A percentile compares a stretch with the other conserved stretches of the same genome.
These are phyloP conservation scores for Capromys pilorides DNA, from an alignment of 2,797 vertebrate species.

Conservation along the genomic window DNA sequence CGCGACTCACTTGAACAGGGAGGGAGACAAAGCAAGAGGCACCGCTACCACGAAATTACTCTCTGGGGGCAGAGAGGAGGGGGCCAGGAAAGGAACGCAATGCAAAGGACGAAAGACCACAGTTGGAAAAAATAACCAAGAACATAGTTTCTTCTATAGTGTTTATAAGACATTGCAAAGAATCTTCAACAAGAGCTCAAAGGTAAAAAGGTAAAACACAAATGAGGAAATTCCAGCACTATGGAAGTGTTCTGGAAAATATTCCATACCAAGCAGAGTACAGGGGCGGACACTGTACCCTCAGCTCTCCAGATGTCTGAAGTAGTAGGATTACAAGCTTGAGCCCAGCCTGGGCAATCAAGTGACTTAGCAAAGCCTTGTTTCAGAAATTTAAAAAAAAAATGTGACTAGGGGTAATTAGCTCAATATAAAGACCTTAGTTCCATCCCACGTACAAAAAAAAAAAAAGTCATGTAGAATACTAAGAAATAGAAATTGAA, in stretches of 20 bases:
- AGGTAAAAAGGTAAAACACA: neutral
- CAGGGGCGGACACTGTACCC: neutral
- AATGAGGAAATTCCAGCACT: neutral
- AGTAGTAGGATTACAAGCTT: neutral
- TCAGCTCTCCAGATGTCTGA: neutral
- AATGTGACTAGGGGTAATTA: neutral
- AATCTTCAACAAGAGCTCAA: neutral
- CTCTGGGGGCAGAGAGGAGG: neutral
- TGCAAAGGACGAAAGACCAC: neutral
- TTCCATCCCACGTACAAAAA: neutral
- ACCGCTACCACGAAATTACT: no score
- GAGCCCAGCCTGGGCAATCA: neutral
- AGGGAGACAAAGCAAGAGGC: neutral
- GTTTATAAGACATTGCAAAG: neutral
- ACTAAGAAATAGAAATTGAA: conserved; percentile 30
- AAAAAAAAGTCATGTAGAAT: conserved; percentile 6
- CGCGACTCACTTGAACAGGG: neutral
- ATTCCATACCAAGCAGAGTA: neutral
- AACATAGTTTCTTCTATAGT: neutral
- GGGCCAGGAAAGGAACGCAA: neutral
- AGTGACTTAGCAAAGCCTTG: neutral
- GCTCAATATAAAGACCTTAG: neutral
- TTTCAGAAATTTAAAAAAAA: neutral
- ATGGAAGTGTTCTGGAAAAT: conserved; percentile 10
- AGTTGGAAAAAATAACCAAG: neutral